These are phyloP conservation scores for Apamea sordens DNA, from an alignment of 2,888 invertebrate species.

Conservation along the genomic window DNA sequence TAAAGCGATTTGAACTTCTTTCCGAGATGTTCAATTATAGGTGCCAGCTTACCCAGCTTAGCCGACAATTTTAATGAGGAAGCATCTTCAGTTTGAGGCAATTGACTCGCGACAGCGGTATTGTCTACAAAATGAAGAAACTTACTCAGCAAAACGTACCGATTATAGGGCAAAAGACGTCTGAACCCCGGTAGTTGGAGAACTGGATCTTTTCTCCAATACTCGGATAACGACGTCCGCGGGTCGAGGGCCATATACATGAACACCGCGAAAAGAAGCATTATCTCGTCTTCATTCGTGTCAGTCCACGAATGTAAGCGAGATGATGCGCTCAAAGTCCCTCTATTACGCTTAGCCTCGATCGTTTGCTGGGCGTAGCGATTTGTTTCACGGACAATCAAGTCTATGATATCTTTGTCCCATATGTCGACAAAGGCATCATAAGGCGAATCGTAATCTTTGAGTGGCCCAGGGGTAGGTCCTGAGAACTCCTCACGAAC, in stretches of 20 bases:
- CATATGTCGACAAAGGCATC: too few species aligned
- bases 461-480: too few species aligned
- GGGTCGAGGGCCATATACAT: constrained; percentile 53
- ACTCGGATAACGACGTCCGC: constrained; percentile 44
- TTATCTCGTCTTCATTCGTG: too few species aligned
- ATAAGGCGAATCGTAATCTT: too few species aligned
- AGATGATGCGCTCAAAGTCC: too few species aligned
- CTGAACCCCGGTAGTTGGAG: constrained; percentile 46
- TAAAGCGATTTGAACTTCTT: constrained; percentile 30
- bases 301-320: too few species aligned
- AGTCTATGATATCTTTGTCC: too few species aligned
- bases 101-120: background rate
- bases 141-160: constrained; percentile 41
- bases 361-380: too few species aligned
- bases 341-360: too few species aligned
- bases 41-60: constrained; percentile 17
- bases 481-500: too few species aligned
- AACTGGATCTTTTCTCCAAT: constrained; percentile 51
- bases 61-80: constrained; percentile 15
- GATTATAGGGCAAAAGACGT: constrained; percentile 9
- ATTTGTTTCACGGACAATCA: too few species aligned
- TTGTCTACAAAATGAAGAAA: constrained; percentile 50
- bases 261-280: too few species aligned
- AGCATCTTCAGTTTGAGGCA: constrained; percentile 8
- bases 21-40: constrained; percentile 51